Percentiles rank a stretch among this genome's conserved stretches.
Evolutionary conservation across 2,113 vertebrate species (phyloP).

Genomic region (Sclerurus mexicanus): DNA sequence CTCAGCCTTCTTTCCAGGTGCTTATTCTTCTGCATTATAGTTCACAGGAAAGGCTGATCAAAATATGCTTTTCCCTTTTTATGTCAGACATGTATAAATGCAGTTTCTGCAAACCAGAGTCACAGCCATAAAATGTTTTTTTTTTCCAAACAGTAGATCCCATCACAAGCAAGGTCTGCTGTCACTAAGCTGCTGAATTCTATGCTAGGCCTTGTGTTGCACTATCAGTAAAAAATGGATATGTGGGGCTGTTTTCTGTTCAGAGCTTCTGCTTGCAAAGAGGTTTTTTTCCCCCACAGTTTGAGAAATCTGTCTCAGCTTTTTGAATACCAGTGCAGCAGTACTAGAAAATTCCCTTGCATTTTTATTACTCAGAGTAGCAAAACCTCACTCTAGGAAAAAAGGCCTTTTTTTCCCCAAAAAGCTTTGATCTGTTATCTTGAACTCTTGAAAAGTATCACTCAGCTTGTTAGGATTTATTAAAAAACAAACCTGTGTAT

Average conservation of each 20-base stretch:
- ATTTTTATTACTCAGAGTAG: conserved; percentile 22
- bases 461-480: background rate
- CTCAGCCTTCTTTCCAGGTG: background rate
- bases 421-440: background rate
- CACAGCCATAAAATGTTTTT: background rate
- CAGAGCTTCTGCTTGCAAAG: conserved; percentile 27
- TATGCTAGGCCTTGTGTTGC: background rate
- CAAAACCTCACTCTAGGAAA: background rate
- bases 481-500: background rate
- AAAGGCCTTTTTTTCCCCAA: fast-evolving
- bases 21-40: background rate
- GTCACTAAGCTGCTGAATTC: background rate
- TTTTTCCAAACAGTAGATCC: background rate
- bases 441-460: background rate
- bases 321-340: conserved; percentile 5
- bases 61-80: background rate
- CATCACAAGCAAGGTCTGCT: background rate
- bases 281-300: background rate
- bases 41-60: background rate
- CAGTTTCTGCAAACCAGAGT: background rate
- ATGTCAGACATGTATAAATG: background rate
- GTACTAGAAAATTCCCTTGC: conserved; percentile 11
- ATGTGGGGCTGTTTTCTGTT: background rate
- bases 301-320: conserved; percentile 43
- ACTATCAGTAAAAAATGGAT: background rate